phyloP scores from a whole-genome alignment of 2,113 vertebrate species.

The Setophaga petechia region DNA sequence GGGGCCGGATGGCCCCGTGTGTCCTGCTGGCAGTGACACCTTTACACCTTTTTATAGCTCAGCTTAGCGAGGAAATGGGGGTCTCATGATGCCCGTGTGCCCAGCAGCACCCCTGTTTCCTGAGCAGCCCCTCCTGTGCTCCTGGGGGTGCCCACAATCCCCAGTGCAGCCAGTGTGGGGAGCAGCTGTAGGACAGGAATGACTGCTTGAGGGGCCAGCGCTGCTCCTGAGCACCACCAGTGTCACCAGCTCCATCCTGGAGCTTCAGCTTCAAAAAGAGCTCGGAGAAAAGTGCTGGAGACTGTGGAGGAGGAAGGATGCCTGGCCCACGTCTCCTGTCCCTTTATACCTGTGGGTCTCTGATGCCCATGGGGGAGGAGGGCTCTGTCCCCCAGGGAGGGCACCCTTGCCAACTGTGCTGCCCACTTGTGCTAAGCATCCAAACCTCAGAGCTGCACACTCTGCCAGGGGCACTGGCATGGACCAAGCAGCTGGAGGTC shows the following conservation, averaged over 20 bases:
- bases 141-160: background rate
- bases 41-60: constrained; percentile 17
- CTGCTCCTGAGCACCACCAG: background rate
- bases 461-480: background rate
- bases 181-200: background rate
- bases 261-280: background rate
- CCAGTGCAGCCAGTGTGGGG: background rate
- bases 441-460: background rate
- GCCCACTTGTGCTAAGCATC: background rate
- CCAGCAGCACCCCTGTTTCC: background rate
- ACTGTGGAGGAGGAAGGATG: background rate
- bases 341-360: background rate
- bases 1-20: background rate
- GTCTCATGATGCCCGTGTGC: background rate
- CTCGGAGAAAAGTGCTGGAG: background rate
- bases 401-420: accelerated
- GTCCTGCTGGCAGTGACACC: background rate
- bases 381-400: background rate
- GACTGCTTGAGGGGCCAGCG: background rate
- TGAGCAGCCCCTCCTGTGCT: background rate
- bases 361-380: accelerated
- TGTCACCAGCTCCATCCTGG: background rate
- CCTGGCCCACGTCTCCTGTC: background rate
- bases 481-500: accelerated
- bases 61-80: background rate